Conservation (phyloP, 2,113 vertebrate genomes). For the Silurus asotus region DNA sequence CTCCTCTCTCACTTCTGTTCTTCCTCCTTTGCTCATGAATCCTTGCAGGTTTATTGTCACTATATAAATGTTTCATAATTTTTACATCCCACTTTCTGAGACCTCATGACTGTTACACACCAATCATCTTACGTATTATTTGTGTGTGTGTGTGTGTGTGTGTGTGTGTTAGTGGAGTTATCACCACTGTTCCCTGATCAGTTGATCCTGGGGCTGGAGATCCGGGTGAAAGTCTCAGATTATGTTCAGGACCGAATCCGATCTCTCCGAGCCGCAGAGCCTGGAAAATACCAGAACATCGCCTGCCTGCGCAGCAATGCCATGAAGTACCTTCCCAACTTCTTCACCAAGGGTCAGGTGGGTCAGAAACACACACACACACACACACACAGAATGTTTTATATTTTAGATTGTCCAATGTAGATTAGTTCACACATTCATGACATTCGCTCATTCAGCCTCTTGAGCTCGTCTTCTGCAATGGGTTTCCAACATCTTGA, state of each 20-base stretch:
- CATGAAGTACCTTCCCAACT: slow-evolving; percentile 95
- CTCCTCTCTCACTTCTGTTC: no score
- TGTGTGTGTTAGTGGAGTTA: slow-evolving; percentile 75
- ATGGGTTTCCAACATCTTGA: no score
- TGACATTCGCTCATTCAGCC: no score
- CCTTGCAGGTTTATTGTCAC: no score
- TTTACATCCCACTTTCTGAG: no score
- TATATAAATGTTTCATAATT: no score
- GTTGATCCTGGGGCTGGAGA: slow-evolving; percentile 87
- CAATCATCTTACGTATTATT: not conserved
- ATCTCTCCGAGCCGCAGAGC: slow-evolving; percentile 75
- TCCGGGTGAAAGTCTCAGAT: slow-evolving; percentile 90
- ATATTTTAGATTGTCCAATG: no score
- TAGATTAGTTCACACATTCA: no score
- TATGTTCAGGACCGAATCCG: slow-evolving; percentile 87
- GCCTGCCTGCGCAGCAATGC: slow-evolving; percentile 89
- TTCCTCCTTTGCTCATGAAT: no score
- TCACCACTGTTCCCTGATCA: slow-evolving; percentile 83
- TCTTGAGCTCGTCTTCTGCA: no score
- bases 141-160: not conserved
- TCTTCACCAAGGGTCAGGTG: slow-evolving; percentile 90
- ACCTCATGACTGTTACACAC: no score
- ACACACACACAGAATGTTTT: not conserved
- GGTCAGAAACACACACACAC: not conserved
- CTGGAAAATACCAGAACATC: slow-evolving; percentile 86